These are phyloP conservation scores for Tringa solitaria DNA, from an alignment of 2,113 vertebrate genomes.

Conservation along the genomic window DNA sequence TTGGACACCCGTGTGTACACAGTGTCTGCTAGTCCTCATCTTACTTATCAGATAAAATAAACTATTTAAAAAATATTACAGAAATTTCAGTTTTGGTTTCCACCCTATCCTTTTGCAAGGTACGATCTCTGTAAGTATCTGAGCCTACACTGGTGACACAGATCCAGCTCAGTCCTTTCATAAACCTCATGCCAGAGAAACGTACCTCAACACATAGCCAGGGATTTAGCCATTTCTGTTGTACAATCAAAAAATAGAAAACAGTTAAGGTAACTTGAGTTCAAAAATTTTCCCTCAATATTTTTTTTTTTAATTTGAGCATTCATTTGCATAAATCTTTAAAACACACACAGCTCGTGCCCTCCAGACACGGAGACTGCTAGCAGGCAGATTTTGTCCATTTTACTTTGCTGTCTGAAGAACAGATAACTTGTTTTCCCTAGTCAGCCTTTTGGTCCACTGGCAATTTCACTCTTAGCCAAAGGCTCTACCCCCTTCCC, in stretches of 20 bases:
- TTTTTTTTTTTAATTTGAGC: background rate
- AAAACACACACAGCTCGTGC: background rate
- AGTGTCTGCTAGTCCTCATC: background rate
- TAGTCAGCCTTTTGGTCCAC: background rate
- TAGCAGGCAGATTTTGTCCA: background rate
- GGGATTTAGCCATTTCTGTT: background rate
- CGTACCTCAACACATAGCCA: background rate
- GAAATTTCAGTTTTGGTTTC: background rate
- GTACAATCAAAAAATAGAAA: background rate
- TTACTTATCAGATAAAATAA: background rate
- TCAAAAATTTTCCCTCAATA: background rate
- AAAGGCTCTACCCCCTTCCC: background rate
- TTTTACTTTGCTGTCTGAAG: background rate
- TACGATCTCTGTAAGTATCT: background rate
- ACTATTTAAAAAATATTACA: background rate
- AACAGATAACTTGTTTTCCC: background rate
- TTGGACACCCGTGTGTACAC: background rate
- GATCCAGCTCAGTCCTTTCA: background rate
- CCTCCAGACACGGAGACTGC: background rate
- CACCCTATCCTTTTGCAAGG: background rate
- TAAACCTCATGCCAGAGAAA: background rate
- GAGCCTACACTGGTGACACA: background rate
- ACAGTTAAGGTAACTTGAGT: background rate
- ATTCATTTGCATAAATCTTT: background rate
- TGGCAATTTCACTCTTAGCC: background rate